Evolutionary conservation across 92 coral and sea anemone species (phyloP).

Genomic region (Muricea muricata): DNA sequence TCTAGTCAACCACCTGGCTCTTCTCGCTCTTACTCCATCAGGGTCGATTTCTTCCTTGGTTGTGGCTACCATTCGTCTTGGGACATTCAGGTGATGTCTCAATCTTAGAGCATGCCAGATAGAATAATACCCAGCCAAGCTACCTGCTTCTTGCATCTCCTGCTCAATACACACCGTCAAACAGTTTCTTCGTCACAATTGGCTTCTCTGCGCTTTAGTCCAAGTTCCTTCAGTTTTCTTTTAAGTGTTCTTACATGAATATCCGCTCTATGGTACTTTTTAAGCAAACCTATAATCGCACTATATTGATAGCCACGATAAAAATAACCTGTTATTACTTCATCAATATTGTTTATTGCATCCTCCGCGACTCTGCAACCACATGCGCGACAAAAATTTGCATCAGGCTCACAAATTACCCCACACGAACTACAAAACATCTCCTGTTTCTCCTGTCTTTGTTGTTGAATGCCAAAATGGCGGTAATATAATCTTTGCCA

Average conservation of each 20-base stretch:
- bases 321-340: slow-evolving; percentile 33
- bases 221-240: slow-evolving; percentile 46
- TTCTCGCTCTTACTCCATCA: slow-evolving; percentile 43
- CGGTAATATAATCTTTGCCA: too few species aligned
- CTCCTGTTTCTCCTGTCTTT: not conserved
- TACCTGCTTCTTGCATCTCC: slow-evolving; percentile 48
- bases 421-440: slow-evolving; percentile 51
- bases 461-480: not conserved
- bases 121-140: slow-evolving; percentile 41
- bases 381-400: slow-evolving; percentile 45
- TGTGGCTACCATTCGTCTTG: not conserved
- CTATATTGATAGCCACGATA: slow-evolving; percentile 51
- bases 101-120: slow-evolving; percentile 52
- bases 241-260: slow-evolving; percentile 55
- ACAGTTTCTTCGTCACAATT: slow-evolving; percentile 39
- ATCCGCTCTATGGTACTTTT: slow-evolving; percentile 48
- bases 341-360: not conserved
- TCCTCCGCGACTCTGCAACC: not conserved
- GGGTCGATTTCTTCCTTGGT: slow-evolving; percentile 20
- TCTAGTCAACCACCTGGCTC: slow-evolving; percentile 30
- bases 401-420: slow-evolving; percentile 20
- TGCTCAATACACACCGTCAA: slow-evolving; percentile 8
- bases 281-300: slow-evolving; percentile 56
- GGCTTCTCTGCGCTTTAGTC: slow-evolving; percentile 41
- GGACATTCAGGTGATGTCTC: slow-evolving; percentile 30